Base-by-base conservation (phyloP, 2,888 invertebrate species). In the Thereva nobilitata region DNA sequence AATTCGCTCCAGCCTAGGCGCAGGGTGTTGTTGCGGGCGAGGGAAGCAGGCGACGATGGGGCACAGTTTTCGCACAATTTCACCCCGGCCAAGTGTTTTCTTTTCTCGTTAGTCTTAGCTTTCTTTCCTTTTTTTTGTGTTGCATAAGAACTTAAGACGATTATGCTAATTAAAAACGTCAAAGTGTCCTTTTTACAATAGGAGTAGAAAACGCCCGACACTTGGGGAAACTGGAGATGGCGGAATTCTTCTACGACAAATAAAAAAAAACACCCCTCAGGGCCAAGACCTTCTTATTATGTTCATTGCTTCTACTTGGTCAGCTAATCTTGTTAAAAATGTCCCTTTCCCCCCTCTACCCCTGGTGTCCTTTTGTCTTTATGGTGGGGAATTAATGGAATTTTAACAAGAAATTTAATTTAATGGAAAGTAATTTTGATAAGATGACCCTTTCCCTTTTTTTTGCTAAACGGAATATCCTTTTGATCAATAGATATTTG, bases 381-480 rank as follows among this genome's bases (percentile, higher is more conserved):
- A 23, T 42, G 50, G 49, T 50, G 41, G 61, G 41, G 50, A 50
- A 41, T 61, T 50, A 61, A 50, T 49, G 40, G 61, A 61, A 50
- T 61, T 61, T 61, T 50, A 50, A 61, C 40, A 61, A 50, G 61
- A 61, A 50, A 61, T 61, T 61, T 61, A 61, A 59, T 50, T 61
- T 61, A 61, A 61, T 61, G 49, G 61, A 61, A 61, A 59, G 57
- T 59, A 59, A 45, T 47, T 59, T 59, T 12, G 57, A 38, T 38
- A 23, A 23, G 57, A 59, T 59, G 47, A 59, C 57, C 57, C 47
- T 47, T 59, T 59, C 47, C 47, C 42, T 44, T 47, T n/a, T 12
- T 5, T 47, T 50, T 50, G 35, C 23, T 23, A 23, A 1, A 23
- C 23, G 23, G 23, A 23, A 35, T 42, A 35, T 44, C n/a, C 44